Evolutionary conservation across 2,113 vertebrate species (phyloP).

Genomic region (Lepus timidus): DNA sequence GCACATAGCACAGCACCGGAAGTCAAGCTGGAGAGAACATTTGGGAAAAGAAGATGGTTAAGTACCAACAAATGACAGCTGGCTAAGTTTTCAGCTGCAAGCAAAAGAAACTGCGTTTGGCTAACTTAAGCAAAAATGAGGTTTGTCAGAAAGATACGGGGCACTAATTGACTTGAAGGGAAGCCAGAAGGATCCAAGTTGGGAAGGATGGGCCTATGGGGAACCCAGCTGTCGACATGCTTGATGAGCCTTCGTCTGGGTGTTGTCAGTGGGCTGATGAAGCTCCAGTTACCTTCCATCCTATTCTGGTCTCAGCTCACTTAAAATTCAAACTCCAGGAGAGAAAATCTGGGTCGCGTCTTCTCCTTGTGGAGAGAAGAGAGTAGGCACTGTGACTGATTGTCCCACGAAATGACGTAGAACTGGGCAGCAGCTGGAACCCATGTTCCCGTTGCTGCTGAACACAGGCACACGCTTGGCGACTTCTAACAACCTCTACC

Average conservation of each 20-base stretch:
- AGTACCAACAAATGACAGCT: neutral
- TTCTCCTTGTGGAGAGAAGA: neutral
- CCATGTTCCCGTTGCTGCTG: neutral
- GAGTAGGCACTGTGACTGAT: neutral
- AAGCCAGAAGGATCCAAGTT: neutral
- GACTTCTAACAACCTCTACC: neutral
- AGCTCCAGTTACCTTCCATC: neutral
- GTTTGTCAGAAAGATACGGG: neutral
- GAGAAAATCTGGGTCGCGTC: neutral
- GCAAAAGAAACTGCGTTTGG: conserved; percentile 38
- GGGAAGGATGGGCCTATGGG: neutral
- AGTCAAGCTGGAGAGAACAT: neutral
- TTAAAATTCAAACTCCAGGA: conserved; percentile 16
- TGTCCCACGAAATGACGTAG: neutral
- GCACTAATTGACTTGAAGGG: neutral
- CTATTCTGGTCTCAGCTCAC: neutral
- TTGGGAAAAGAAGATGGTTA: neutral
- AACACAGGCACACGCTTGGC: neutral
- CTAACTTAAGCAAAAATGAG: neutral
- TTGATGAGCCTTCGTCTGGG: neutral
- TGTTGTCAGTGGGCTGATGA: neutral
- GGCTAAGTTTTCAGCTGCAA: neutral
- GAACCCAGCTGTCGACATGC: neutral
- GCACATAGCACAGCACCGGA: neutral
- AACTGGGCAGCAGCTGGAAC: neutral